These are phyloP conservation scores for Labia minor DNA, from an alignment of 2,888 invertebrate genomes.

Conservation along the genomic window DNA sequence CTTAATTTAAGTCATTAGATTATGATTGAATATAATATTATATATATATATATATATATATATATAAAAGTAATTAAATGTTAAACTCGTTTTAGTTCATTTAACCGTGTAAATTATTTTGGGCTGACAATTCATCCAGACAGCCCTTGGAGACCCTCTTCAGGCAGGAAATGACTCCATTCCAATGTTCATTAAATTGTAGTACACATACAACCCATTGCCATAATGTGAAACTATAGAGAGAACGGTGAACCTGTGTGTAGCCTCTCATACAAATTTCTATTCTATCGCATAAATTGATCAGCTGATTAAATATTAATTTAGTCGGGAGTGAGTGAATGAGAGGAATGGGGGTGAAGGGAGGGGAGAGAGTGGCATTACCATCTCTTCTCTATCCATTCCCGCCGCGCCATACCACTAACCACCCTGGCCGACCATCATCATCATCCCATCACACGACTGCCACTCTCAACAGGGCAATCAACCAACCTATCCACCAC, in stretches of 20 bases:
- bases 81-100: background rate
- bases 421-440: too few species aligned
- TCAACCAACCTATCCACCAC: too few species aligned
- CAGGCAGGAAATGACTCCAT: conserved; percentile 13
- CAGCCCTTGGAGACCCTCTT: background rate
- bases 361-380: background rate
- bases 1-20: too few species aligned
- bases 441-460: too few species aligned
- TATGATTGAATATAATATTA: too few species aligned
- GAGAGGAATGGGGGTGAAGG: too few species aligned
- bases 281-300: conserved; percentile 13
- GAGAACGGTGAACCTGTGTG: background rate
- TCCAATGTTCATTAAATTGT: background rate
- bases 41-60: too few species aligned
- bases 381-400: background rate
- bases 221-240: too few species aligned
- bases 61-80: background rate
- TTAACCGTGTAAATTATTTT: background rate
- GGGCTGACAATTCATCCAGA: background rate
- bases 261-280: background rate
- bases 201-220: too few species aligned
- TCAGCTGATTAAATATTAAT: conserved; percentile 2
- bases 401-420: too few species aligned
- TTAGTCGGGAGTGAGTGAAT: background rate
- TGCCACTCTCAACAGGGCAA: too few species aligned